phyloP scores from a whole-genome alignment of 2,888 invertebrate genomes.

The Allacma fusca region DNA sequence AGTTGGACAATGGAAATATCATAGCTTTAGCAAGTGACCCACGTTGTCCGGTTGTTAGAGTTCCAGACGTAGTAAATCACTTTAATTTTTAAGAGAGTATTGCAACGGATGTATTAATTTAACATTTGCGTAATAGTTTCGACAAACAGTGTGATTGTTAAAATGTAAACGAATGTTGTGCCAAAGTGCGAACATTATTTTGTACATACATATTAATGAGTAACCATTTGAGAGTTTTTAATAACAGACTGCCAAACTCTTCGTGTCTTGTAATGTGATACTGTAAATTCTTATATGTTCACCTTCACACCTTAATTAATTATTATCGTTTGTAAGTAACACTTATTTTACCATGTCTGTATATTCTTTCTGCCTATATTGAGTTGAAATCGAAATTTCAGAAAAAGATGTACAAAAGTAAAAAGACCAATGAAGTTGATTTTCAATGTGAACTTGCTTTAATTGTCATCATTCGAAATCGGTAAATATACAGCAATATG shows the following conservation, averaged over 20 bases:
- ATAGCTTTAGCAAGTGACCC: neutral
- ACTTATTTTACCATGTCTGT: neutral
- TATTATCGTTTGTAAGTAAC: neutral
- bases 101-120: neutral
- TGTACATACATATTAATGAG: constrained; percentile 4
- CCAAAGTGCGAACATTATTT: constrained; percentile 30
- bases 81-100: neutral
- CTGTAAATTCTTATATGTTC: constrained; percentile 7
- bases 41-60: neutral
- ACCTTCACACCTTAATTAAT: neutral
- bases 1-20: neutral
- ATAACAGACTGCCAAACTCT: constrained; percentile 43
- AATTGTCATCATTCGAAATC: neutral
- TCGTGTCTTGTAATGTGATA: constrained; percentile 27
- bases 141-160: constrained; percentile 11
- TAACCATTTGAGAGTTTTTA: constrained; percentile 33
- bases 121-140: neutral
- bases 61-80: neutral
- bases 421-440: neutral
- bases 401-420: constrained; percentile 9
- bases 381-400: neutral
- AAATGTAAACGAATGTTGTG: constrained; percentile 24
- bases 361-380: neutral
- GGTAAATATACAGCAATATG: too few species aligned
- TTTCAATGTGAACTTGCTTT: neutral